Evolutionary conservation across 2,888 invertebrate genomes (phyloP).

Genomic region (Drosophila atroscutellata): DNA sequence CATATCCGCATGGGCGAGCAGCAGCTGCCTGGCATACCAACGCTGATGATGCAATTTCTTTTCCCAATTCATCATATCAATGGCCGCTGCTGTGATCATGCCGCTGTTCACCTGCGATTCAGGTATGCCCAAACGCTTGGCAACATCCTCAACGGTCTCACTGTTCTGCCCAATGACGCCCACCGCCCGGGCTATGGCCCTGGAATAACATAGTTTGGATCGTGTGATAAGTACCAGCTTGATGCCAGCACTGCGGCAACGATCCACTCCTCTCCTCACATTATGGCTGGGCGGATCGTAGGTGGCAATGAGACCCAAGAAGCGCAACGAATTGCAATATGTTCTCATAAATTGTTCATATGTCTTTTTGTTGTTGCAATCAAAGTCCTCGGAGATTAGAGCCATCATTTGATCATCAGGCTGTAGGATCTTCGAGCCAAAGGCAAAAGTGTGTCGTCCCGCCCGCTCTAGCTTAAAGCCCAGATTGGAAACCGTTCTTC

Average conservation of each 20-base stretch:
- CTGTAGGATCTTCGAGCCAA: constrained; percentile 44
- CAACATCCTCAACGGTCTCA: constrained; percentile 26
- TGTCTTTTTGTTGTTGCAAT: background rate
- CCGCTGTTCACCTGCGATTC: background rate
- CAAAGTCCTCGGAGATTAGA: background rate
- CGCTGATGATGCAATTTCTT: constrained; percentile 46
- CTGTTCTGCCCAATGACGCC: constrained; percentile 38
- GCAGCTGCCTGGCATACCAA: constrained; percentile 35
- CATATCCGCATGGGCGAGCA: constrained; percentile 45
- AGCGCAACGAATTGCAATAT: constrained; percentile 28
- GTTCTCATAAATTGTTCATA: constrained; percentile 25
- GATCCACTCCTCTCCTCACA: constrained; percentile 27
- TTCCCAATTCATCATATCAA: constrained; percentile 48
- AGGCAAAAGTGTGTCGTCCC: constrained; percentile 48
- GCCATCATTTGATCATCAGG: constrained; percentile 20
- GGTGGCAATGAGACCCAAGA: constrained; percentile 56
- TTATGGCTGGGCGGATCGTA: constrained; percentile 37
- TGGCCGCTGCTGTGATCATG: constrained; percentile 28
- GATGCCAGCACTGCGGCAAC: constrained; percentile 61
- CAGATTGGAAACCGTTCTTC: background rate
- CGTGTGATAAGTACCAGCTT: constrained; percentile 53
- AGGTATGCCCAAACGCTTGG: constrained; percentile 17
- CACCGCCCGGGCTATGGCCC: constrained; percentile 46
- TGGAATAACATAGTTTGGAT: background rate
- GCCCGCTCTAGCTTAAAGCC: background rate